These are phyloP conservation scores for Bucorvus abyssinicus DNA, from an alignment of 2,797 vertebrate genomes.

Conservation along the genomic window DNA sequence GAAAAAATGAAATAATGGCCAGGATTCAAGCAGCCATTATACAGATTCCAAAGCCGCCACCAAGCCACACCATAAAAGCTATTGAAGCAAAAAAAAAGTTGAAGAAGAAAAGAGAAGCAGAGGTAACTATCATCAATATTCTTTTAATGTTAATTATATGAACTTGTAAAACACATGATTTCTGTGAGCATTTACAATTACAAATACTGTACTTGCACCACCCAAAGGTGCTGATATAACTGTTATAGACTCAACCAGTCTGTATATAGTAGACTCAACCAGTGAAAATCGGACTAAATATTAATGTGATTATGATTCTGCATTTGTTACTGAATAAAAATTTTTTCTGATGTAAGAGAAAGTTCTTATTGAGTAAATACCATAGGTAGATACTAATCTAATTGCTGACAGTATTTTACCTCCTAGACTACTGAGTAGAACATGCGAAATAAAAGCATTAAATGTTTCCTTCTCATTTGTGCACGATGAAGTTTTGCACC, in stretches of 20 bases:
- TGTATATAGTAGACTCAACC: not conserved
- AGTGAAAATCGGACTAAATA: not conserved
- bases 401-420: not conserved
- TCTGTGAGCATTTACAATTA: not conserved
- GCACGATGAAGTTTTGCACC: not conserved
- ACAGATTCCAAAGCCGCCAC: conserved; percentile 80
- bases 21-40: conserved; percentile 75
- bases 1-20: conserved; percentile 79
- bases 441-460: not conserved
- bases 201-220: not conserved
- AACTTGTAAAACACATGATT: not conserved
- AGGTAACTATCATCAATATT: conserved; percentile 75
- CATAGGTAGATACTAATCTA: not conserved
- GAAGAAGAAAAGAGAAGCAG: conserved; percentile 80
- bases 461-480: not conserved
- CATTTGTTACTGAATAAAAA: not conserved
- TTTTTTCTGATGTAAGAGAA: not conserved
- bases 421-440: not conserved
- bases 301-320: not conserved
- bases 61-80: conserved; percentile 70
- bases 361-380: not conserved
- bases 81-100: conserved; percentile 74
- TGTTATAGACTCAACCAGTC: not conserved
- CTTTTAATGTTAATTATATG: not conserved
- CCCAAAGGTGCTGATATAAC: not conserved